Evolutionary conservation across 2,888 invertebrate species (phyloP).

Genomic region (Cacoxenus indagator): DNA sequence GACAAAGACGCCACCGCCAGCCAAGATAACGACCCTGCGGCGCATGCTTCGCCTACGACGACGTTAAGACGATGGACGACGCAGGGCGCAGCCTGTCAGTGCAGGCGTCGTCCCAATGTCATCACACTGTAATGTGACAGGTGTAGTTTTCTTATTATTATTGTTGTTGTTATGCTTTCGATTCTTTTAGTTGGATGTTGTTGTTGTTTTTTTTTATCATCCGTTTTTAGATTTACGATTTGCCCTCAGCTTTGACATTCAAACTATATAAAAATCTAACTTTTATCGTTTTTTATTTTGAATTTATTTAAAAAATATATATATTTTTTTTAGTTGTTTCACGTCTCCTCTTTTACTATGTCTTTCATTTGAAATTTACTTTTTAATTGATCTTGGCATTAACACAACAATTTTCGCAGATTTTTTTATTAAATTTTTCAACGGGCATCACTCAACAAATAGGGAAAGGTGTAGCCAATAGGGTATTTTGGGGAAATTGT

Average conservation of each 20-base stretch:
- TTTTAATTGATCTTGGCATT: slow-evolving; percentile 64
- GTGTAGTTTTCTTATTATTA: no score
- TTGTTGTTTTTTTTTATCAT: slow-evolving; percentile 23
- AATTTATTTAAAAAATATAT: no score
- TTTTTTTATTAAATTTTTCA: no score
- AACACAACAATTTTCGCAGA: slow-evolving; percentile 45
- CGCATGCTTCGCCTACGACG: no score
- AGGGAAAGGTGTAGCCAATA: no score
- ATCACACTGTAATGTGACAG: neutral
- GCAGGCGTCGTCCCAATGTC: slow-evolving; percentile 6
- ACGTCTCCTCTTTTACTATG: neutral
- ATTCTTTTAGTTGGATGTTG: slow-evolving; percentile 8
- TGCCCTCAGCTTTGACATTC: slow-evolving; percentile 36
- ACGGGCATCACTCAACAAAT: no score
- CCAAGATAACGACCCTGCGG: no score
- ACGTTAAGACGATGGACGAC: neutral
- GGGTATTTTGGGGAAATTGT: no score
- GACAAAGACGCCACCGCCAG: no score
- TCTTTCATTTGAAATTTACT: slow-evolving; percentile 34
- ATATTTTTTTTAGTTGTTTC: neutral
- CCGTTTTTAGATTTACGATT: slow-evolving; percentile 7
- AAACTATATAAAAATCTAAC: slow-evolving; percentile 20
- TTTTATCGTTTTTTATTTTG: neutral
- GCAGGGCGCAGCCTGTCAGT: neutral
- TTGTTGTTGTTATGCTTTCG: no score